phyloP scores from a whole-genome alignment of 2,797 vertebrate genomes.

The Sciurus vulgaris region DNA sequence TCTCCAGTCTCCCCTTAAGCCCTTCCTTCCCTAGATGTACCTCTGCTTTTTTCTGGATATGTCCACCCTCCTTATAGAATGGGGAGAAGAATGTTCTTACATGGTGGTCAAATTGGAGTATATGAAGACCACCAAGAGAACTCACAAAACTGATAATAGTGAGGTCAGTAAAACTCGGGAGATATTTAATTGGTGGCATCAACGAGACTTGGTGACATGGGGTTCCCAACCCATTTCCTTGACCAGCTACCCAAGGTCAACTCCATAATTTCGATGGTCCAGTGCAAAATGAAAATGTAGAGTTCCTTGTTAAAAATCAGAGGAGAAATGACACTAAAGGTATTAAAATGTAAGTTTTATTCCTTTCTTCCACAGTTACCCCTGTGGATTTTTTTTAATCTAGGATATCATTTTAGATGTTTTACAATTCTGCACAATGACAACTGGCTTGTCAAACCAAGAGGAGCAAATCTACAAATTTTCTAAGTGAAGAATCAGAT shows the following conservation, averaged over 20 bases:
- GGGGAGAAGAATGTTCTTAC: not conserved
- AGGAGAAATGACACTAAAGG: not conserved
- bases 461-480: constrained; percentile 24
- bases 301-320: not conserved
- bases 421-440: not conserved
- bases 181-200: not conserved
- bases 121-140: not conserved
- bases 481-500: constrained; percentile 43
- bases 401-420: constrained; percentile 18
- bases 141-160: not conserved
- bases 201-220: not conserved
- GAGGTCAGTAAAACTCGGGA: not conserved
- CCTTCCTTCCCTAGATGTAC: not conserved
- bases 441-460: constrained; percentile 37
- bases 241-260: not conserved
- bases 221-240: not conserved
- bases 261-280: not conserved
- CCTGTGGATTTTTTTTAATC: not conserved
- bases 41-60: not conserved
- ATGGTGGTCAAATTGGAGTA: not conserved
- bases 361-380: not conserved
- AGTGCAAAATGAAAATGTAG: not conserved
- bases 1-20: not conserved
- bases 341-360: not conserved
- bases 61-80: not conserved